These are phyloP conservation scores for Actinia tenebrosa DNA, from an alignment of 64 coral and sea anemone genomes.

Conservation along the genomic window DNA sequence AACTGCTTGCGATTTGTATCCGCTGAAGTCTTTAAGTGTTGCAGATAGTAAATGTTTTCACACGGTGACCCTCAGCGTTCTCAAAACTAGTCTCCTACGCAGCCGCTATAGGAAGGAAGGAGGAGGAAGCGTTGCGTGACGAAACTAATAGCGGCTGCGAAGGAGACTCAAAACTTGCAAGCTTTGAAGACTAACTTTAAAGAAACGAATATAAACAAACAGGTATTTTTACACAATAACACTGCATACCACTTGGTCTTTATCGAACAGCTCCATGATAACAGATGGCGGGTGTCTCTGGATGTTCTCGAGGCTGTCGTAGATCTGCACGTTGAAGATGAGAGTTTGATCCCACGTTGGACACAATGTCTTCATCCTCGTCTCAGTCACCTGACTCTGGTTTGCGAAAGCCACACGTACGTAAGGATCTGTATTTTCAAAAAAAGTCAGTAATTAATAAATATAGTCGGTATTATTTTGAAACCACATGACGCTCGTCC, in stretches of 20 bases:
- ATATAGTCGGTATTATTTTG: not conserved
- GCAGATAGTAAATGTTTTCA: no score
- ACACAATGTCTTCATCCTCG: constrained; percentile 65
- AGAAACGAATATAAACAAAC: no score
- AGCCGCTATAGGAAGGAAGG: no score
- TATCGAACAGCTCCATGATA: constrained; percentile 73
- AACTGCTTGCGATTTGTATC: no score
- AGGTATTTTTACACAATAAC: not conserved
- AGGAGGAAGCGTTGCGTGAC: no score
- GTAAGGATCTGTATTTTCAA: constrained; percentile 52
- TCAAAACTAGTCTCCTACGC: no score
- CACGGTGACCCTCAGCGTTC: no score
- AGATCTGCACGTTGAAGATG: constrained; percentile 80
- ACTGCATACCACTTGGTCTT: constrained; percentile 59
- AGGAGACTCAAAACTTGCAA: not conserved
- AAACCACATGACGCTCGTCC: no score
- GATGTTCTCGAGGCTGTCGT: constrained; percentile 69
- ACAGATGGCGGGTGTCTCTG: constrained; percentile 55
- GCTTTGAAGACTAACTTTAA: no score
- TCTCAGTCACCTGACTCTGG: constrained; percentile 66
- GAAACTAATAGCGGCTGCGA: no score
- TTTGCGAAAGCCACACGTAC: constrained; percentile 75
- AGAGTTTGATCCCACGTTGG: constrained; percentile 92
- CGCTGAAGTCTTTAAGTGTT: no score
- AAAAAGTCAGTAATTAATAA: not conserved